Conservation (phyloP, 1,140 invertebrate genomes). For the Brachionus angularis region DNA sequence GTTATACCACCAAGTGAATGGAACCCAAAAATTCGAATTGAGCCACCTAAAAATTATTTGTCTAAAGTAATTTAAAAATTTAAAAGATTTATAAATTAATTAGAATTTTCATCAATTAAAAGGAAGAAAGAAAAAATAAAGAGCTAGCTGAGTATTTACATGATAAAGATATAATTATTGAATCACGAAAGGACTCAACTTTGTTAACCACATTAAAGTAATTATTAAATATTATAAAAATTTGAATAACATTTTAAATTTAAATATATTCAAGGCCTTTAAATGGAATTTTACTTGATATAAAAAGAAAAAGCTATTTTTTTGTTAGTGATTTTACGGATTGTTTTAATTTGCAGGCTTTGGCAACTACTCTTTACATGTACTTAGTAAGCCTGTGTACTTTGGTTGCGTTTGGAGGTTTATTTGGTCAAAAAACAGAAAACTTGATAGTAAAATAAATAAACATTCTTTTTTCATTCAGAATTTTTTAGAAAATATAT, state of each 20-base stretch:
- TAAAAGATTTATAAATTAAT: background rate
- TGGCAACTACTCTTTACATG: slow-evolving; percentile 58
- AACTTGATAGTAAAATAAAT: slow-evolving; percentile 48
- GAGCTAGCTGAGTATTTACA: background rate
- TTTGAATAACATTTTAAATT: background rate
- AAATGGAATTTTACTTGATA: slow-evolving; percentile 54
- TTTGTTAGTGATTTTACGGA: slow-evolving; percentile 57
- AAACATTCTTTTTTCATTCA: background rate
- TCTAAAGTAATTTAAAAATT: slow-evolving; percentile 44
- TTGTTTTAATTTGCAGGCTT: slow-evolving; percentile 54
- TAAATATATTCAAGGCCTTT: slow-evolving; percentile 48
- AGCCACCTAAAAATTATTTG: slow-evolving; percentile 50
- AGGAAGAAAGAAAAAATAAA: slow-evolving; percentile 9
- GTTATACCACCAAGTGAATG: slow-evolving; percentile 59
- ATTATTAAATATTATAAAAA: background rate
- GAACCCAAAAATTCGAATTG: slow-evolving; percentile 54
- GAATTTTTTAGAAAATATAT: background rate
- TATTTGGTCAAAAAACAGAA: slow-evolving; percentile 55
- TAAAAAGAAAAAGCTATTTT: slow-evolving; percentile 52
- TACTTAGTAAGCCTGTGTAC: slow-evolving; percentile 59
- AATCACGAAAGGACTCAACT: background rate
- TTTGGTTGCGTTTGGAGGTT: slow-evolving; percentile 59
- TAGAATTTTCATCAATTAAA: too few species aligned
- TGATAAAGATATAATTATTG: background rate
- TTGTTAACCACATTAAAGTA: background rate